Base-by-base conservation (phyloP, 2,888 invertebrate species). In the Sisyra terminalis region DNA sequence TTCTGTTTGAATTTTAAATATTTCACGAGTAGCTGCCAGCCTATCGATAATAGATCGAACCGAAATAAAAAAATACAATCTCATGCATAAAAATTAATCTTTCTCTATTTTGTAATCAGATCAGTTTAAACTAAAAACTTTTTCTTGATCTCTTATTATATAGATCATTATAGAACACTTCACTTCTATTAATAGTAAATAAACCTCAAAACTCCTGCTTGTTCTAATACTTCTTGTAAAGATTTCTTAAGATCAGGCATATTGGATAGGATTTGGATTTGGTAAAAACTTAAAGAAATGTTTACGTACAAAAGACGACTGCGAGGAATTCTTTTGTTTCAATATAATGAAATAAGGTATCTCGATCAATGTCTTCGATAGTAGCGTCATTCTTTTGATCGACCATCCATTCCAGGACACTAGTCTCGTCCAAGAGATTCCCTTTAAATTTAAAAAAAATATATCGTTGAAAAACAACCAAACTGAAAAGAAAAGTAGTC, bases 311-410 rank as follows among this genome's bases (percentile, higher is more conserved):
- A 63, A 90, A 92, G 47, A 89, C 69, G 43, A 92, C 88, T 37
- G 89, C 90, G 55, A 92, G 67, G 66, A 90, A 92, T 61, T 92
- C 90, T 63, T 87, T 87, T 29, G 80, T 81, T 55, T 82, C 84
- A 52, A 92, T 88, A 61, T 86, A 85, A 55, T 84, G 81, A 57
- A 75, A 75, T 34, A 92, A 67, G 53, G 75, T 73, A 40, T 87
- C 85, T 53, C 92, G 73, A 55, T 85, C 78, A 48, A 92, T 86
- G 59, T 87, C 84, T 59, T 88, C 87, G 51, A 92, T 88, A 56
- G 87, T 89, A 59, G 85, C 84, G 58, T 92, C 90, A 59, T 83
- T 82, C 58, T 89, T 87, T 60, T 92, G 90, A 59, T 81, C 80
- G 45, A 84, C 71, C 75, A 92, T 86, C 92, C 92, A 92, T 52